Conservation (phyloP, 2,113 vertebrate species). For the Corvus moneduloides region DNA sequence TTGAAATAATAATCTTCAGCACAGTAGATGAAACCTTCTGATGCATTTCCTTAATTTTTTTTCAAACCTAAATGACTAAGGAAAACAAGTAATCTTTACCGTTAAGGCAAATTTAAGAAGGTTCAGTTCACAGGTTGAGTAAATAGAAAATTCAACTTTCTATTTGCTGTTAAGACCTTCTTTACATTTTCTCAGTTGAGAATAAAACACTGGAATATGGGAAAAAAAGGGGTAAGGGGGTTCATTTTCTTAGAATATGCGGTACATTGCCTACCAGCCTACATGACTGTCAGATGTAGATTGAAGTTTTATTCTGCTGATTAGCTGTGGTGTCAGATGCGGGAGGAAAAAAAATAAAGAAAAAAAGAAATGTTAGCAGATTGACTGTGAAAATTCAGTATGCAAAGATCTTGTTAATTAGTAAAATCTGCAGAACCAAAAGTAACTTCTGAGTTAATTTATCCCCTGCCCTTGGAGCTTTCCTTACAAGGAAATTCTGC, state of each 20-base stretch:
- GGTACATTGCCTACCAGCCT: background rate
- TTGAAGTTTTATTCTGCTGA: constrained; percentile 42
- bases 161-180: background rate
- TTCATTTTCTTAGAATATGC: background rate
- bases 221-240: background rate
- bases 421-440: constrained; percentile 55
- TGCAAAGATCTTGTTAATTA: constrained; percentile 53
- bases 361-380: constrained; percentile 25
- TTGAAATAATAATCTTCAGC: constrained; percentile 39
- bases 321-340: constrained; percentile 28
- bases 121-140: background rate
- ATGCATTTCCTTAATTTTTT: background rate
- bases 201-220: background rate
- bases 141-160: background rate
- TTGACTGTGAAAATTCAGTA: constrained; percentile 39
- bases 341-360: background rate
- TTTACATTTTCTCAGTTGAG: background rate
- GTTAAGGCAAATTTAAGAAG: background rate
- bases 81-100: background rate
- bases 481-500: constrained; percentile 34
- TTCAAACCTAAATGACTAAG: background rate
- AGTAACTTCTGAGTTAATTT: constrained; percentile 60
- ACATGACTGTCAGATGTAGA: constrained; percentile 33
- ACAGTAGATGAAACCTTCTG: background rate
- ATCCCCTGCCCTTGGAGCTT: constrained; percentile 21